Evolutionary conservation across 2,888 invertebrate genomes (phyloP), one percentile per base, ranked within the genome.

Genomic region (Eubasilissa splendida): DNA sequence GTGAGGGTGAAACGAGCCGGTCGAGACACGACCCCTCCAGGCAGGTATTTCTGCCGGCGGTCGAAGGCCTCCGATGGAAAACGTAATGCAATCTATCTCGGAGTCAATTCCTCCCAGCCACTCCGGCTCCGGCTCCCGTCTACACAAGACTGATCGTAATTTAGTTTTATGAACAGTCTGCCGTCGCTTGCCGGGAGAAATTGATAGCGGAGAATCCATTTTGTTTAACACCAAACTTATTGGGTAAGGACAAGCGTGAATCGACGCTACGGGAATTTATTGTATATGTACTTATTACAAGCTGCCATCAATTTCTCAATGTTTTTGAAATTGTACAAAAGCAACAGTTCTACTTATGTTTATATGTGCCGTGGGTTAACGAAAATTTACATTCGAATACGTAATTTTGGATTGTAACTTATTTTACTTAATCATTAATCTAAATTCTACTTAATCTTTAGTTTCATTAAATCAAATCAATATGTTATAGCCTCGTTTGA

Each of bases 41-140:
- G 42, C 42, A 42, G 42, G 42, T 42, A 42, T 42, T 2, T 42
- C 42, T 7, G 42, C 42, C 11, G 10, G 31, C 66, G 8, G 14
- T 68, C 52, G 68, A 68, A 68, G 50, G 52, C 50, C 68, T 50
- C 68, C 63, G 50, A 50, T 68, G 52, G 68, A 65, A 80, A 76
- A 77, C 68, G 76, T 71, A 79, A 82, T 79, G 77, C 80, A 79
- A 82, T 80, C 80, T 82, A 82, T 80, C 75, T 75, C 53, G 63
- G 53, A 76, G 76, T 76, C 80, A 65, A 80, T 79, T 73, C 65
- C 31, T 12, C 54, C 50, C 68, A 50, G 50, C 52, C 42, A 42
- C 42, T 42, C 42, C 42, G 42, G 42, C 42, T 42, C 58, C 53
- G 22, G 65, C 68, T 68, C 52, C 50, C 66, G 42, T 56, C 74